Evolutionary conservation across 2,888 invertebrate genomes (phyloP).

Genomic region (Hydriomena furcata): DNA sequence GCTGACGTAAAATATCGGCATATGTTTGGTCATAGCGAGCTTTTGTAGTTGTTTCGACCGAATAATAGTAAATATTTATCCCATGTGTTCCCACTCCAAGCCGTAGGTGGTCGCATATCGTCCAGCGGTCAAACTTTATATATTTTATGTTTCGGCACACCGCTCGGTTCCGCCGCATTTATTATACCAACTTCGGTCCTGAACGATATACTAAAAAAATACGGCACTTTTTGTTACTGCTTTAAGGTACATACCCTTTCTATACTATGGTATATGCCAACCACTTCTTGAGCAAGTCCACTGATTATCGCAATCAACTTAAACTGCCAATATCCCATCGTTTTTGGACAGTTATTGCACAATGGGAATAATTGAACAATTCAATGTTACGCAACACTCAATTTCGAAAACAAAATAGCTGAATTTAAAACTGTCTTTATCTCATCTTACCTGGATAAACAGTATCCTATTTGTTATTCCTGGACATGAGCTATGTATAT

Average conservation of each 20-base stretch:
- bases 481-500: no score
- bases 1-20: no score
- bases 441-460: no score
- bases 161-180: conserved; percentile 61
- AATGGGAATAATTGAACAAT: no score
- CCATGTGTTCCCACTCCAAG: conserved; percentile 53
- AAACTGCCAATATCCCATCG: no score
- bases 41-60: background rate
- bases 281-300: no score
- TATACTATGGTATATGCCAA: background rate
- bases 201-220: conserved; percentile 35
- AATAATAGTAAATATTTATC: conserved; percentile 4
- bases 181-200: conserved; percentile 57
- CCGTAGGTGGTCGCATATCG: conserved; percentile 64
- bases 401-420: no score
- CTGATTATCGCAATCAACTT: no score
- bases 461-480: no score
- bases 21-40: background rate
- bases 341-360: no score
- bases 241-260: conserved; percentile 22
- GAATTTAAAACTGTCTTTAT: no score
- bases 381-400: no score
- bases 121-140: conserved; percentile 77
- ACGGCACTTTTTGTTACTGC: conserved; percentile 34
- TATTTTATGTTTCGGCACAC: conserved; percentile 73